Conservation (phyloP, 2,113 vertebrate species). For the Chinchilla lanigera region DNA sequence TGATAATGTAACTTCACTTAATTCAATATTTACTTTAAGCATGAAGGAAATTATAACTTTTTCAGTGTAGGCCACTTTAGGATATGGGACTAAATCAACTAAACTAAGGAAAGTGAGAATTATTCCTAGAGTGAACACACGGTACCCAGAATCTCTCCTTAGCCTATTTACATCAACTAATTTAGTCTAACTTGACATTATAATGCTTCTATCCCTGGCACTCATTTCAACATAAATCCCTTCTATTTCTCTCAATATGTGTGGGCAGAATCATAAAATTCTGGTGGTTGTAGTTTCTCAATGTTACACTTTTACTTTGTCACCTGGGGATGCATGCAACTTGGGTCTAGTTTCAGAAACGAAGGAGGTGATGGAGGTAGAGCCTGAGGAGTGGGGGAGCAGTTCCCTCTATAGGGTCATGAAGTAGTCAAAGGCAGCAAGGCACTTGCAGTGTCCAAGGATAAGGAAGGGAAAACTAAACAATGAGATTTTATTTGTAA, state of each 20-base stretch:
- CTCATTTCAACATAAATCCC: neutral
- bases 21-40: neutral
- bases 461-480: neutral
- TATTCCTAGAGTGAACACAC: neutral
- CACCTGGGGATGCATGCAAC: neutral
- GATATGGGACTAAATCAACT: neutral
- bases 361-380: neutral
- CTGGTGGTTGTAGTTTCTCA: neutral
- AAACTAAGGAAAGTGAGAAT: neutral
- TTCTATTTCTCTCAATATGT: neutral
- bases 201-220: neutral
- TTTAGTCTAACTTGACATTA: neutral
- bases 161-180: neutral
- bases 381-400: neutral
- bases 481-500: neutral
- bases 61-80: neutral
- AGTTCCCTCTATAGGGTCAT: neutral
- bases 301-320: neutral
- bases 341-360: neutral
- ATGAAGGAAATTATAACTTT: no score
- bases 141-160: neutral
- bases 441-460: neutral
- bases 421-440: neutral
- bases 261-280: neutral
- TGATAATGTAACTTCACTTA: neutral